Base-by-base conservation (phyloP, 2,113 vertebrate species). In the Oncorhynchus tshawytscha region DNA sequence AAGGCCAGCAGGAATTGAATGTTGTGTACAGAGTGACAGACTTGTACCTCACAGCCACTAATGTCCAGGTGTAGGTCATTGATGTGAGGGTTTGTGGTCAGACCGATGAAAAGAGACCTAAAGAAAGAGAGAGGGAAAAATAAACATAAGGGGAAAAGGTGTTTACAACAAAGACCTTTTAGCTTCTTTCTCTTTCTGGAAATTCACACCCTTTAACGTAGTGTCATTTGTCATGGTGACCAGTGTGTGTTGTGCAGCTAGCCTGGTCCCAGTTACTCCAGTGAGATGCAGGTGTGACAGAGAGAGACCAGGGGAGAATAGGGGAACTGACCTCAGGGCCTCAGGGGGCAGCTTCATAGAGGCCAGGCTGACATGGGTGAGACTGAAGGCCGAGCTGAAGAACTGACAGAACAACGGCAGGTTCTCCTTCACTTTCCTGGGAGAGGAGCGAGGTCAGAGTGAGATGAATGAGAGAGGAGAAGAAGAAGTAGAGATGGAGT, bases 71-170 rank as follows among this genome's bases (percentile, higher is more conserved):
- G 94, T 72, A 96, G 90, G 49, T 95, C 94, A 3, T 88, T 94
- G 85, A 96, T 93, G 81, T 95, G 95, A 78, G 94, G 94, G 80
- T 96, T 96, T 82, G 94, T 89, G 79, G 90, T 94, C 78, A 96
- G 88, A 51, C 94, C 95, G 22, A 91, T 87, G n/a, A 96, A 90
- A 31, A 95, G 87, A 15, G 94, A 92, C 84, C 94, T 95, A 87
- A 12, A 22, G 66, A 67, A 20, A 68, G 76, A 72, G 48, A 3
- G 27, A 57, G 57, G 29, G 12, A 71, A 64, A 15, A 34, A 13
- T 4, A 34, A 60, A 45, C 60, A 70, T 2, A 65, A 39, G 39
- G 24, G 49, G 25, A 34, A 9, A 45, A 51, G 9, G 24, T 45
- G 27, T 20, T 27, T n/a, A 59, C 18, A 39, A 39, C 39, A 39